Evolutionary conservation across 2,888 invertebrate genomes (phyloP).

Genomic region (Altica lythri): DNA sequence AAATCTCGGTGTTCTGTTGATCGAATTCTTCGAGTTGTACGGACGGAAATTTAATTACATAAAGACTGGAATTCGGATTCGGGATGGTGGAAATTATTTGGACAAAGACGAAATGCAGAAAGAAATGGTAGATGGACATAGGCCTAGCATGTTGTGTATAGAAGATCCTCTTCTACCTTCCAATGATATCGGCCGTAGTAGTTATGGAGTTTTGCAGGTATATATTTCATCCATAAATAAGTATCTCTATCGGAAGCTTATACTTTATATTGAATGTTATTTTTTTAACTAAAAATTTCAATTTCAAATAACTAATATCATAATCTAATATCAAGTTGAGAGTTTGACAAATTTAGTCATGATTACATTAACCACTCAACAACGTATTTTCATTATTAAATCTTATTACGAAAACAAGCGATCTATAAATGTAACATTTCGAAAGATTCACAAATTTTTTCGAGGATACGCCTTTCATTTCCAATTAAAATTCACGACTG

Average conservation of each 20-base stretch:
- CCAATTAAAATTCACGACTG: too few relatives aligned
- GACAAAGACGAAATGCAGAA: slow-evolving; percentile 92
- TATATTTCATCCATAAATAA: background rate
- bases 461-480: too few relatives aligned
- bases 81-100: slow-evolving; percentile 91
- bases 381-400: too few relatives aligned
- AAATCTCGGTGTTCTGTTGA: slow-evolving; percentile 91
- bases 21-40: slow-evolving; percentile 97
- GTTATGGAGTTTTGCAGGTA: slow-evolving; percentile 88
- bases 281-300: too few relatives aligned
- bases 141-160: slow-evolving; percentile 92
- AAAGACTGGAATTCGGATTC: slow-evolving; percentile 90
- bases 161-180: slow-evolving; percentile 96
- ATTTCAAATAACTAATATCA: too few relatives aligned
- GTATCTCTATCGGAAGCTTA: background rate
- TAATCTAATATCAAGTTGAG: too few relatives aligned
- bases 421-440: too few relatives aligned
- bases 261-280: too few relatives aligned
- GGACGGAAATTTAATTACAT: slow-evolving; percentile 96
- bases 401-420: too few relatives aligned
- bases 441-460: too few relatives aligned
- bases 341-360: too few relatives aligned
- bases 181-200: slow-evolving; percentile 97
- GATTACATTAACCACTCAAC: too few relatives aligned
- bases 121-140: slow-evolving; percentile 93